Base-by-base conservation (phyloP, 2,113 vertebrate species). In the Egretta garzetta region DNA sequence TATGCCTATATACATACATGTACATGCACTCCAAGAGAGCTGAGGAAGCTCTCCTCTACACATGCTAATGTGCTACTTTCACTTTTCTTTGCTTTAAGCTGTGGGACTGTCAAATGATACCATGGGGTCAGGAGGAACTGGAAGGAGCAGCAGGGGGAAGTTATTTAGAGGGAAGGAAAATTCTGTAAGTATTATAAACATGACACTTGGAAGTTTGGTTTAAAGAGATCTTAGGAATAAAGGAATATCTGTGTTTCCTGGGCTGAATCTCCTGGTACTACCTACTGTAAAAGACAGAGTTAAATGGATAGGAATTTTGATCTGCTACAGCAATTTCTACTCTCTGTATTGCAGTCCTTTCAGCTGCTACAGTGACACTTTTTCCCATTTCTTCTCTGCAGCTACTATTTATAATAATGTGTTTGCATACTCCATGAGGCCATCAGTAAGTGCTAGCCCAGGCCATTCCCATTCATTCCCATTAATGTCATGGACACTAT, bases 111-210 rank as follows among this genome's bases (percentile, higher is more conserved):
- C 9, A n/a, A 71, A 23, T 19, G 10, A 24, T 49, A 27, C 4
- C 9, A 3, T 1, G 6, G n/a, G 4, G 3, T 52, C 14, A 63
- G 22, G 18, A 88, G 16, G 28, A 35, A 10, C 9, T n/a, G 6
- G 8, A 3, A 5, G 13, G 41, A 43, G 14, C 41, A 43, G 41
- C 41, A 43, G 39, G 4, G 3, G 2, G 19, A 0, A 52, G 2
- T 8, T 37, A 18, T 33, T 50, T 39, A 41, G 16, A 64, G 10
- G 14, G 24, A 72, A 70, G 24, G 10, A 39, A 37, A 86, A 43
- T 2, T 32, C 45, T 76, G 2, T 23, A 8, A 45, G 26, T n/a
- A 2, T 39, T 62, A 5, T 2, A 58, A 71, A 71, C 10, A 58
- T 2, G 9, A 5, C 2, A 0, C 20, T 77, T 53, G 23, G 10